Conservation (phyloP, 2,113 vertebrate species). For the Nycticebus coucang region DNA sequence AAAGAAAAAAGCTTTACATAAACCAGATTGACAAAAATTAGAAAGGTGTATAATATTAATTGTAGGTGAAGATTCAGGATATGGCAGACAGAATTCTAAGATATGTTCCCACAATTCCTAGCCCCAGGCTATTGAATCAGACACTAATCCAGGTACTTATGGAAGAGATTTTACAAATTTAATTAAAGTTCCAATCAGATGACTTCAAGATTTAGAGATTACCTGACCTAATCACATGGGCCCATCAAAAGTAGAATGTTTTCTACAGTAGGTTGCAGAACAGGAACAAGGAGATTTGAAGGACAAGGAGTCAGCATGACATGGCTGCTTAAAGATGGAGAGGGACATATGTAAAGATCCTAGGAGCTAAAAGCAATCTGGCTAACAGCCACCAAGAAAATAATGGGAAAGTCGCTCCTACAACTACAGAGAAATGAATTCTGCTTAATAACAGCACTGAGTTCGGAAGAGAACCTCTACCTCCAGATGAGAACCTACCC, state of each 20-base stretch:
- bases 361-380: not conserved
- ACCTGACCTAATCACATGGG: not conserved
- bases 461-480: not conserved
- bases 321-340: not conserved
- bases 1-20: not conserved
- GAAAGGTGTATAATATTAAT: not conserved
- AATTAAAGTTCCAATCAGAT: conserved; percentile 7
- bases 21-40: not conserved
- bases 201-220: not conserved
- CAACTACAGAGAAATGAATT: not conserved
- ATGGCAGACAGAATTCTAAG: not conserved
- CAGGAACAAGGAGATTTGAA: not conserved
- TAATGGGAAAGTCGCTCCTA: not conserved
- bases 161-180: not conserved
- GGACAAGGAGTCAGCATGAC: not conserved
- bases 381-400: not conserved
- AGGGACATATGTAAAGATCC: not conserved
- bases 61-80: not conserved
- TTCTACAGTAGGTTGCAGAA: not conserved
- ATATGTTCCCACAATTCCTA: not conserved
- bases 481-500: not conserved
- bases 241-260: not conserved
- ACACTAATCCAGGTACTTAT: not conserved
- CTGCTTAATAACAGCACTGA: not conserved
- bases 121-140: not conserved